Evolutionary conservation across 2,888 invertebrate species (phyloP).

Genomic region (Nemotelus pantherinus): DNA sequence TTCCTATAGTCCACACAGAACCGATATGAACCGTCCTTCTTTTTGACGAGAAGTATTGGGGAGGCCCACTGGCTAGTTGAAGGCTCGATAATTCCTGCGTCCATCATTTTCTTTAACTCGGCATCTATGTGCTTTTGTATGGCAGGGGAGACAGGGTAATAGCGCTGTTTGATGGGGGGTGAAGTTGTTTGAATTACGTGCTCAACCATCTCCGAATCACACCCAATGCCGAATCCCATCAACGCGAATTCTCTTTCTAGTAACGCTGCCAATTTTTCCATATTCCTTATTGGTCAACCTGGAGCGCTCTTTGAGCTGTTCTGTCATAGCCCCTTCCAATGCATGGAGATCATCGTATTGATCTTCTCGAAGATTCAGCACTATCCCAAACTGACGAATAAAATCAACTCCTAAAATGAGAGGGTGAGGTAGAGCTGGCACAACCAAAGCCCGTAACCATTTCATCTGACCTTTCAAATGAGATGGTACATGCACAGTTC

Average conservation of each 20-base stretch:
- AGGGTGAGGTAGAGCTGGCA: not conserved
- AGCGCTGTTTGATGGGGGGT: not conserved
- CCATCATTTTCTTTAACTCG: conserved; percentile 14
- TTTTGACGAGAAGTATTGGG: conserved; percentile 53
- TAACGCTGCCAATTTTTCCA: not conserved
- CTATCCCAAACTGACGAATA: not conserved
- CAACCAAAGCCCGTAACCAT: not conserved
- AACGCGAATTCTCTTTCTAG: not conserved
- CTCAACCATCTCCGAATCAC: not conserved
- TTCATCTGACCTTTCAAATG: not conserved
- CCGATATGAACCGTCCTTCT: conserved; percentile 50
- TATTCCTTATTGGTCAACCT: too few species aligned
- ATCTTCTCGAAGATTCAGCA: too few species aligned
- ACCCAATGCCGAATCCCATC: not conserved
- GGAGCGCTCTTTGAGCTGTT: too few species aligned
- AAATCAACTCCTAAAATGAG: conserved; percentile 4
- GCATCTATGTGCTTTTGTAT: not conserved
- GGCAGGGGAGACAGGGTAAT: not conserved
- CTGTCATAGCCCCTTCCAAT: too few species aligned
- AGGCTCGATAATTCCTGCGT: conserved; percentile 52
- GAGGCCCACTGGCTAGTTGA: conserved; percentile 54
- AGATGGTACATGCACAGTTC: not conserved
- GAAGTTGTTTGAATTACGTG: not conserved
- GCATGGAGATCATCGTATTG: too few species aligned
- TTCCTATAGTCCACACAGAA: conserved; percentile 54